Evolutionary conservation across 2,797 vertebrate species (phyloP).

Genomic region (Coregonus sp.): DNA sequence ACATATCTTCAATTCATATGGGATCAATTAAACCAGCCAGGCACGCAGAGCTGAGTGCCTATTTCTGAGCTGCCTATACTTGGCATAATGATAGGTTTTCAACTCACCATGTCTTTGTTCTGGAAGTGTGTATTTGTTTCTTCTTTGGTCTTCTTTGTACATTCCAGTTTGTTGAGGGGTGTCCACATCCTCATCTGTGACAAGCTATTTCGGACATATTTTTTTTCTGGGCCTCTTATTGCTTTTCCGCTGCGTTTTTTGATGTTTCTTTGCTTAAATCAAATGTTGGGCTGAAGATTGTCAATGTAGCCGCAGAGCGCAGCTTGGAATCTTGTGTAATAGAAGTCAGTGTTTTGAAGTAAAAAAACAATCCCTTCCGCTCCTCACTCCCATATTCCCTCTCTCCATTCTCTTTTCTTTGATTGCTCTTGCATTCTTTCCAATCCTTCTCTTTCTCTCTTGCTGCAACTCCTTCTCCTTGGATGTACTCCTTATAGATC

Average conservation of each 20-base stretch:
- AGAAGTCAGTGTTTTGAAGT: conserved; percentile 51
- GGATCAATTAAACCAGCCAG: conserved; percentile 63
- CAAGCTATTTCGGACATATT: conserved; percentile 59
- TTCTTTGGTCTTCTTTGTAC: conserved; percentile 56
- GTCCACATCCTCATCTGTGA: conserved; percentile 42
- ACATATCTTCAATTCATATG: conserved; percentile 55
- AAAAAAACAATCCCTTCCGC: conserved; percentile 54
- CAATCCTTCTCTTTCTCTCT: conserved; percentile 6
- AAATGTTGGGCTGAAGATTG: conserved; percentile 57
- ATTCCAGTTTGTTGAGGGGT: conserved; percentile 48
- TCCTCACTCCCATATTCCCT: conserved; percentile 33
- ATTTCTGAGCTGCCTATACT: conserved; percentile 51
- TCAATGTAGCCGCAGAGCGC: conserved; percentile 46
- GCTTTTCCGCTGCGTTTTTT: conserved; percentile 55
- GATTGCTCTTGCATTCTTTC: conserved; percentile 39
- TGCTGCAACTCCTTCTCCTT: conserved; percentile 24
- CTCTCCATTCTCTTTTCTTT: conserved; percentile 20
- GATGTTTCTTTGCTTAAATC: conserved; percentile 63
- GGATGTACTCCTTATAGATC: conserved; percentile 31
- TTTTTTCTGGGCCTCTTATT: conserved; percentile 51
- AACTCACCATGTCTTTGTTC: conserved; percentile 64
- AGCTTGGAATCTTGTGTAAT: conserved; percentile 51
- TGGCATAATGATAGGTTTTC: conserved; percentile 70
- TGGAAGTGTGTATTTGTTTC: conserved; percentile 63
- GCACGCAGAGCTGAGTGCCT: conserved; percentile 45